Base-by-base conservation (phyloP, 2,113 vertebrate genomes). In the Dromas ardeola region DNA sequence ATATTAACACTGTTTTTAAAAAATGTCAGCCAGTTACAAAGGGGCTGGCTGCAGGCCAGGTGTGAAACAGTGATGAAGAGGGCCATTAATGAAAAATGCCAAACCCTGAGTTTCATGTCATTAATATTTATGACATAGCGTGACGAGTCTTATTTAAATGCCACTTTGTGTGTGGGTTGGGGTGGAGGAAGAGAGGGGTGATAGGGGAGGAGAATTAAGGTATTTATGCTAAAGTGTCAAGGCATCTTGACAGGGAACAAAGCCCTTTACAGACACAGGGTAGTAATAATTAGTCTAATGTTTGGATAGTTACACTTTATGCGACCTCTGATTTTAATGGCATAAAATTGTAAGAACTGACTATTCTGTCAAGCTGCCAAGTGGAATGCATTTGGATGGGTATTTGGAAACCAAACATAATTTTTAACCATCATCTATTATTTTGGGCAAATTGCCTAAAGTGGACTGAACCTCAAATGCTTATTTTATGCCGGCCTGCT, bases 101-200 rank as follows among this genome's bases (percentile, higher is more conserved):
- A 93, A 70, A 58, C 59, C 63, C 66, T 82, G 84, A 90, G 70
- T 88, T 94, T 73, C 38, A 15, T 36, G 53, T 47, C 89, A 93
- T 96, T 95, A 95, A 91, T 95, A 96, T 96, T 97, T 91, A 95
- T 91, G 53, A 83, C 74, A 82, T 26, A 93, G 81, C 43, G 45
- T 86, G 81, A 93, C 90, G 63, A 87, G 81, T 84, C 77, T 78
- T 89, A 85, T 69, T 95, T 90, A 95, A 95, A 93, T 80, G 66
- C 50, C 81, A 83, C 30, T 90, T 83, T 43, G 56, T 72, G 59
- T 91, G 73, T 73, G 49, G 73, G 49, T 87, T 90, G 61, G 61
- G 52, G 40, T 87, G 53, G 73, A 80, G 62, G 70, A 87, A 94
- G 66, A 90, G 52, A 80, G 49, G 40, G 56, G 63, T 85, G 16